Evolutionary conservation across 2,888 invertebrate species (phyloP), one percentile per base, ranked within the genome.

Genomic region (Napeogenes sylphis): DNA sequence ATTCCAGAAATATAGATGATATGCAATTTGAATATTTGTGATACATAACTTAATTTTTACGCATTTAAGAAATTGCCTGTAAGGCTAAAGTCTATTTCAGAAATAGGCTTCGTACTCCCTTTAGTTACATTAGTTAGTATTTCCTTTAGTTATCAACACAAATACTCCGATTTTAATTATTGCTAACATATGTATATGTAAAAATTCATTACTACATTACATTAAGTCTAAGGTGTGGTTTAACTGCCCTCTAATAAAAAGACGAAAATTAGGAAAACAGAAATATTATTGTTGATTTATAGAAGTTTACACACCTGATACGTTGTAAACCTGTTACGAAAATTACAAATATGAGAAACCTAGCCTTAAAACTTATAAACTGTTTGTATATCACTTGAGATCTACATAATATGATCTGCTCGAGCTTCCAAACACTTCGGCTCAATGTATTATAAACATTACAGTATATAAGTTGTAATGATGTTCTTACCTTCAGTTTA

Each of bases 311-410:
- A 47, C 47, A 51, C 21, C 6, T 30, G 51, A 51, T 51, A 14
- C 47, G 14, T 47, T 8, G 14, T 3, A 47, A n/a, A n/a, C n/a
- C 51, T 51, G n/a, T 51, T 51, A 51, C 51, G 30, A 30, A 21
- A 51, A 21, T 21, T 30, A 51, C 51, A 51, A 5, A 30, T 51
- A 30, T 12, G 8, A 51, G 30, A 51, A 51, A 30, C 30, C 30
- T 47, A 47, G 47, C 47, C n/a, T 13, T 47, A 14, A 47, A 47
- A 47, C 47, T n/a, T 47, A 47, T 47, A 51, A 51, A 51, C 30
- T 12, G 51, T 51, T 30, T 51, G 51, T 51, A 51, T 51, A 30
- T 51, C 51, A 51, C 51, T 51, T 51, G 30, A 47, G 21, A 14
- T 30, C 51, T 30, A 51, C 51, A 30, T 51, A 2, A 47, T n/a